Percentiles rank a stretch among this genome's conserved stretches.
Conservation (phyloP, 92 coral and sea anemone genomes). For the Desmophyllum pertusum region DNA sequence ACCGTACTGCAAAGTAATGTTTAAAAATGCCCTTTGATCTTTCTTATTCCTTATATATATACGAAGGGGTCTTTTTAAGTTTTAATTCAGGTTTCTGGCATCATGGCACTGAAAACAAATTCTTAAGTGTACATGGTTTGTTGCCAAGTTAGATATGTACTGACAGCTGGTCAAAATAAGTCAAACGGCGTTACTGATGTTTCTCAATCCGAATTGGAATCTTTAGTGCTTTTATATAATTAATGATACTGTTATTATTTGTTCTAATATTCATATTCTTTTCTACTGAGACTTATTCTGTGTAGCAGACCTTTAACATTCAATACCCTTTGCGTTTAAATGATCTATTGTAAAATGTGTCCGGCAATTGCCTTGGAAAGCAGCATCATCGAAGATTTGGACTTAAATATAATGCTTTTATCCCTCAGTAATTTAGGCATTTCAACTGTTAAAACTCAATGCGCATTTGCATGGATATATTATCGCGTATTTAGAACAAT, state of each 20-base stretch:
- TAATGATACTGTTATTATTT: not conserved
- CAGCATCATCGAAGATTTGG: not conserved
- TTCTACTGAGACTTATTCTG: not conserved
- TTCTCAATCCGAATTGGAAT: too few species aligned
- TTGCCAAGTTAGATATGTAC: too few species aligned
- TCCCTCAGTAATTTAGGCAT: not conserved
- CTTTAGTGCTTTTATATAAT: too few species aligned
- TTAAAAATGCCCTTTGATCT: not conserved
- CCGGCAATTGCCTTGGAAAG: not conserved
- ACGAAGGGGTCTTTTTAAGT: not conserved
- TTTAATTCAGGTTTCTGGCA: not conserved
- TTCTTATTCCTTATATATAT: not conserved
- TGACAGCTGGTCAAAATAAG: too few species aligned
- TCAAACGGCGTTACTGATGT: too few species aligned
- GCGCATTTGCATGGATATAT: not conserved
- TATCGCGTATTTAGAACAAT: not conserved
- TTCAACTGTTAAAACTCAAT: not conserved
- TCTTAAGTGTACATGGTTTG: too few species aligned
- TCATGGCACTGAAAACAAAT: too few species aligned
- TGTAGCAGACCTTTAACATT: not conserved
- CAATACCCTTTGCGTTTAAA: not conserved
- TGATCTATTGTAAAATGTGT: too few species aligned
- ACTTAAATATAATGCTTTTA: not conserved
- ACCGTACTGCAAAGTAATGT: not conserved
- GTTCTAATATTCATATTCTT: too few species aligned